phyloP scores from a whole-genome alignment of 1,140 invertebrate species.

The Drosophila pseudoananassae region DNA sequence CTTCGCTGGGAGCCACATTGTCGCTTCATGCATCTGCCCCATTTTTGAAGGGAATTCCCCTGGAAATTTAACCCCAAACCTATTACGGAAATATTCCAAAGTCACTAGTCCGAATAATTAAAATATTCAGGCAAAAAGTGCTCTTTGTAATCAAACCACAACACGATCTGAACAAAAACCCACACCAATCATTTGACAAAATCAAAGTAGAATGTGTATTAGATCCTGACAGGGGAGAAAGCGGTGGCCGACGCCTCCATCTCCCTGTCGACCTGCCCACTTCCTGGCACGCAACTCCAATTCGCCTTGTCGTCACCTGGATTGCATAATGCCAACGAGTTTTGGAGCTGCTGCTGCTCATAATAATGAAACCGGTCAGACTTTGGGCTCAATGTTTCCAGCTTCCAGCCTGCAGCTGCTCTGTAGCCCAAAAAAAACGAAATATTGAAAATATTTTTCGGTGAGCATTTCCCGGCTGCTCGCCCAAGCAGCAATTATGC shows the following conservation, averaged over 20 bases:
- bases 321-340: conserved; percentile 74
- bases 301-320: conserved; percentile 75
- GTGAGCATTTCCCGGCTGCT: conserved; percentile 56
- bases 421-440: conserved; percentile 39
- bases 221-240: conserved; percentile 26
- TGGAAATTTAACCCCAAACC: neutral
- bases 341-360: conserved; percentile 35
- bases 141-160: neutral
- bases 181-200: neutral
- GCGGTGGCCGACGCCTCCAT: conserved; percentile 41
- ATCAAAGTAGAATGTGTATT: conserved; percentile 18
- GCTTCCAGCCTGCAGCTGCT: conserved; percentile 36
- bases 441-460: conserved; percentile 41
- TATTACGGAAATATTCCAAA: conserved; percentile 1
- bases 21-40: too few relatives aligned
- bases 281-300: conserved; percentile 77
- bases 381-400: conserved; percentile 18
- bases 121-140: neutral
- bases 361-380: conserved; percentile 72
- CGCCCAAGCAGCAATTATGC: conserved; percentile 74
- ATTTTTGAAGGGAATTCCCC: too few relatives aligned
- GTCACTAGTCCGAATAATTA: conserved; percentile 17
- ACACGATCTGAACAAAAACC: neutral
- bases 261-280: conserved; percentile 48
- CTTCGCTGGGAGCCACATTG: too few relatives aligned